phyloP scores from a whole-genome alignment of 2,797 vertebrate species.

The Spheniscus humboldti region DNA sequence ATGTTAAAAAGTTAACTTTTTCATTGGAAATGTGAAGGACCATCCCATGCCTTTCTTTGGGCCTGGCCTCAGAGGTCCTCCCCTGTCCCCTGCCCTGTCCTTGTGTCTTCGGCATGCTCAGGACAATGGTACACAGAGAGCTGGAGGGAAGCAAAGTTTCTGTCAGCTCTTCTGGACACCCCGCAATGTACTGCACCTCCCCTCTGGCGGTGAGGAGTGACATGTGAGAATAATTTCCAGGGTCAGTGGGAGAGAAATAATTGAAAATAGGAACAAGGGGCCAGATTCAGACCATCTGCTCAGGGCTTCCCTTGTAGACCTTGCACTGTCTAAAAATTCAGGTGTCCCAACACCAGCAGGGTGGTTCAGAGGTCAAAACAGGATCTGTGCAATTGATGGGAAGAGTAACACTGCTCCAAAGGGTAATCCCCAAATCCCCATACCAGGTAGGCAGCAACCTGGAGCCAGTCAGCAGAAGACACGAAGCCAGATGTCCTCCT shows the following conservation, averaged over 20 bases:
- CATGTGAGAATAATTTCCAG: background rate
- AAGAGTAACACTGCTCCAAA: background rate
- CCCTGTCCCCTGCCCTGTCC: too few species aligned
- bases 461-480: background rate
- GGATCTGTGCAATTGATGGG: background rate
- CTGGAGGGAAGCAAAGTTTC: background rate
- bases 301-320: background rate
- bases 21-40: background rate
- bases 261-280: background rate
- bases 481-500: background rate
- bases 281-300: background rate
- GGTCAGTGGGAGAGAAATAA: background rate
- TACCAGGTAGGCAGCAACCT: background rate
- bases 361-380: background rate
- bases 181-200: background rate
- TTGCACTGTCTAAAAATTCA: background rate
- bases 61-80: background rate
- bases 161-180: background rate
- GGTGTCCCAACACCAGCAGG: background rate
- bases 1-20: background rate
- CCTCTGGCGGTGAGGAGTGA: background rate
- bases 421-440: background rate
- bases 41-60: background rate
- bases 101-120: fast-evolving
- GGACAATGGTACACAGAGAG: background rate